Base-by-base conservation (phyloP, 30 jellyfish, hydroid and myxozoan species). In the Pseudorhiza aurosa region DNA sequence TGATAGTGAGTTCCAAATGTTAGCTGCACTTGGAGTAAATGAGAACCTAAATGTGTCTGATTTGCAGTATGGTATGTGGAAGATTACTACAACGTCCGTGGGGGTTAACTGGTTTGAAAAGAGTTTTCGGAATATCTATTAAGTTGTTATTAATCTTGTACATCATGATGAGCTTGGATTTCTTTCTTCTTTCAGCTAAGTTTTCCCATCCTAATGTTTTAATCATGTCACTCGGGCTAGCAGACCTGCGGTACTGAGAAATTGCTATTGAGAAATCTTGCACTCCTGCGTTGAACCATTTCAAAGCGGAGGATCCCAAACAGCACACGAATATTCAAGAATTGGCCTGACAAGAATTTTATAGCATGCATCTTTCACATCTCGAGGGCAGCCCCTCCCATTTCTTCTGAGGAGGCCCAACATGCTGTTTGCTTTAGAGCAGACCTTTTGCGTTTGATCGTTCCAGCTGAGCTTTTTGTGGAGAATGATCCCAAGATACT, bases 341-440 rank as follows among this genome's bases (percentile, higher is more conserved):
- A 32, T 65, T 65, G 79, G 59, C 79, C 79, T 65, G 0, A 65
- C 79, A 30, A 65, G 79, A 14, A 47, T 65, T 65, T 65, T 65
- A 65, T 65, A 65, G 79, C 79, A 65, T 35, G 60, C 25, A 33
- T 65, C 60, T 65, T 65, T 65, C 60, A 37, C 79, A 65, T 33
- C 79, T 28, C 60, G 79, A 65, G 79, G 79, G 56, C 56, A 65
- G 79, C 59, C 79, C 0, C 60, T 65, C 79, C 32, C 37, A 65
- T 65, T 65, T 65, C 59, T 37, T 2, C 79, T 65, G 60, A 65
- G 79, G 31, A 65, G 60, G 79, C 79, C 79, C 31, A 30, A 65
- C 79, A 15, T 65, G 79, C 79, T 35, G 79, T 65, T 65, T 8
- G 79, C 58, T 35, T 65, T 65, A 12, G 79, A 65, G 79, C 26